phyloP scores from a whole-genome alignment of 2,888 invertebrate genomes.

The Drosophila putrida region DNA sequence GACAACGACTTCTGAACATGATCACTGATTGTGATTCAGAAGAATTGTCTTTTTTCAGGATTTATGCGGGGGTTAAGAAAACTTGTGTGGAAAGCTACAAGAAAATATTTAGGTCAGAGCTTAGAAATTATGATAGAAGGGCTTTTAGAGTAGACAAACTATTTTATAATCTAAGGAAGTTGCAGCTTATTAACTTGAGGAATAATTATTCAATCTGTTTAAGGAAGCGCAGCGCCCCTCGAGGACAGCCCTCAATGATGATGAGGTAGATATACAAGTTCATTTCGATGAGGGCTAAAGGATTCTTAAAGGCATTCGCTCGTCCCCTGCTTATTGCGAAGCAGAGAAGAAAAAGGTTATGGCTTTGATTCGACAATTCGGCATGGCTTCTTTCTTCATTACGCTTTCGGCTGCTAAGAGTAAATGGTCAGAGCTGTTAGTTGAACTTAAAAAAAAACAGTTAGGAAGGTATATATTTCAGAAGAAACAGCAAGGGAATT shows the following conservation, averaged over 20 bases:
- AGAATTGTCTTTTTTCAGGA: not conserved
- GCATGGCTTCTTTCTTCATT: conserved; percentile 1
- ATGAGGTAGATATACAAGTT: not conserved
- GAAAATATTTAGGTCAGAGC: not conserved
- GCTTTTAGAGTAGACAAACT: no score
- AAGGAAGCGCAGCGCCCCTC: conserved; percentile 1
- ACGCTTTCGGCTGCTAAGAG: not conserved
- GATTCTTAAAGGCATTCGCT: not conserved
- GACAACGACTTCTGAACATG: conserved; percentile 7
- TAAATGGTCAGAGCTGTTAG: not conserved
- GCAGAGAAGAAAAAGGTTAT: conserved; percentile 3
- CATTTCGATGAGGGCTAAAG: not conserved
- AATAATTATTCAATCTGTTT: not conserved
- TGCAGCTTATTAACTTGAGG: not conserved
- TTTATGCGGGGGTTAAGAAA: not conserved
- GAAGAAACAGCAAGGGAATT: no score
- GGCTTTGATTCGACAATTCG: conserved; percentile 3
- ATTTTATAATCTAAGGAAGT: not conserved
- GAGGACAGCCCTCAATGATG: not conserved
- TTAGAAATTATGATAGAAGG: no score
- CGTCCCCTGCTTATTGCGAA: conserved; percentile 4
- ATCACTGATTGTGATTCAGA: no score
- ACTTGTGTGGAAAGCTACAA: no score
- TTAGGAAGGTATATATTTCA: no score
- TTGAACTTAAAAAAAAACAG: not conserved